Base-by-base conservation (phyloP, 2,797 vertebrate species). In the Tympanoctomys barrerae region DNA sequence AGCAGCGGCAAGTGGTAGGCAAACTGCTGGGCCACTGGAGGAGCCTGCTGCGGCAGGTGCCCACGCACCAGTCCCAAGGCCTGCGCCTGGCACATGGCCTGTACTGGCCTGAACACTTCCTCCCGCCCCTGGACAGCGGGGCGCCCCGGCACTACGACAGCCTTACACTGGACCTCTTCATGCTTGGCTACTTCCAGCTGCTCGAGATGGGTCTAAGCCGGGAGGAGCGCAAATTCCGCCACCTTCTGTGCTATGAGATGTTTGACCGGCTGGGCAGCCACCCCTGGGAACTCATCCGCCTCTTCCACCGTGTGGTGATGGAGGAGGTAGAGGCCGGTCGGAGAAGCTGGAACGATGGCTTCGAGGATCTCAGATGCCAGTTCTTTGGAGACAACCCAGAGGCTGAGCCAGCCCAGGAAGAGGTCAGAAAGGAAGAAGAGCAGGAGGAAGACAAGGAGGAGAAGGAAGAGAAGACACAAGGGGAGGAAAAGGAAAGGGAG, bases 111-210 rank as follows among this genome's bases (percentile, higher is more conserved):
- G 99, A 99, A 96, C 99, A 99, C 95, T 99, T 99, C 97, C 97
- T 99, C 96, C 99, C 99, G 1, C 97, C 97, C 39, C 98, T 99
- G 8, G 98, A 99, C 4, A 98, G 99, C 0, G 99, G 99, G 2
- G 97, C 98, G 0, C 99, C 99, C 0, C 98, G 99, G 90, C 97
- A 97, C 66, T 99, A 99, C 0, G 99, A 99, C 96, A 99, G 98
- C 97, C 99, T 99, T 84, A 99, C 99, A 0, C 99, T 99, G 0
- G 99, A 99, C 98, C 99, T 99, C 79, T 99, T 99, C 98, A 99
- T 99, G 99, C 99, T 99, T 28, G 99, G 99, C 93, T 99, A 99
- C 98, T 99, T 99, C 97, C 99, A 99, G 98, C 98, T 99, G 83
- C 98, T 99, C 46, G 99, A 99, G 98, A 99, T 99, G 99, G 99